Conservation (phyloP, 2,888 invertebrate species). For the Aspidiotus rigidus region DNA sequence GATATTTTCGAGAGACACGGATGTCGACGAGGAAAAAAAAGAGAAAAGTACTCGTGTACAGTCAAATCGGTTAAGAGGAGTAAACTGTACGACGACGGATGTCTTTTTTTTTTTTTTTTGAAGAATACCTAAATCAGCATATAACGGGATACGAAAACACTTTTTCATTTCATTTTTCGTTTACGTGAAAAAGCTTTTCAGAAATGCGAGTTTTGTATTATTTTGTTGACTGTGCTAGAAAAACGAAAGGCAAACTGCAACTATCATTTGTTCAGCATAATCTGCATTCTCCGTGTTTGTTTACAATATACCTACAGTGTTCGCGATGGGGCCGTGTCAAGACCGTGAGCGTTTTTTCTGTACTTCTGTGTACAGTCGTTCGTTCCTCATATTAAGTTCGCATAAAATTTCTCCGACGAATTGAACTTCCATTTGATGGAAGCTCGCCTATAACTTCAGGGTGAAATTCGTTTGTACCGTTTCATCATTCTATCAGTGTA, state of each 20-base stretch:
- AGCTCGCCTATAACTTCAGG: neutral
- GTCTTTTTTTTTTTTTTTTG: too few species aligned
- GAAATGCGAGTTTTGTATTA: neutral
- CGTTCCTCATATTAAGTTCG: neutral
- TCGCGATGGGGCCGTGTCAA: too few species aligned
- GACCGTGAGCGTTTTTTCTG: neutral
- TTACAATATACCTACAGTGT: neutral
- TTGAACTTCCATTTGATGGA: slow-evolving; percentile 1
- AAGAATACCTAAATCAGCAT: neutral
- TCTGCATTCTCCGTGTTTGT: neutral
- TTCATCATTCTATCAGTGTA: too few species aligned
- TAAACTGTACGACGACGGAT: too few species aligned
- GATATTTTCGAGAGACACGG: too few species aligned
- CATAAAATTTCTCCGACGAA: slow-evolving; percentile 3
- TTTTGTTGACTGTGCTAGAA: slow-evolving; percentile 2
- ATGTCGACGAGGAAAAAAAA: too few species aligned
- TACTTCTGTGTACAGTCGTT: too few species aligned
- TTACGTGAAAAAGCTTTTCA: neutral
- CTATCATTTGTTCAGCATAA: neutral
- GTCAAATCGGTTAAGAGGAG: too few species aligned
- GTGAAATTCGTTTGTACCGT: neutral
- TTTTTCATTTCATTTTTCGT: slow-evolving; percentile 2
- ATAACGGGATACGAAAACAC: slow-evolving; percentile 3
- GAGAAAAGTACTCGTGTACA: too few species aligned
- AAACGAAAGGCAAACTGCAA: neutral